These are phyloP conservation scores for Sisor rabdophorus DNA, from an alignment of 2,113 vertebrate species.

Conservation along the genomic window DNA sequence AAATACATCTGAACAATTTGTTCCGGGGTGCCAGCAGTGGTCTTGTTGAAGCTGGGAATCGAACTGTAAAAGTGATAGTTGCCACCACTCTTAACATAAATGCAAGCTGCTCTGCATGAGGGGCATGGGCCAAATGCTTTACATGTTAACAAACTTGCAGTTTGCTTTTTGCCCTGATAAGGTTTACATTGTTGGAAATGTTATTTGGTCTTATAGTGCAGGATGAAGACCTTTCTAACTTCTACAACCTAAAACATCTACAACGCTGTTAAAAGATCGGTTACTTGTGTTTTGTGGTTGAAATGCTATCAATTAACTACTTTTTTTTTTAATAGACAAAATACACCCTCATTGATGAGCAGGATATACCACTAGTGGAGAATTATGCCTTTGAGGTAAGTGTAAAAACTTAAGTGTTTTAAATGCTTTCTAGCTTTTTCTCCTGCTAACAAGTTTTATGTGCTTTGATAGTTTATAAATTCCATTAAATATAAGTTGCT, in stretches of 20 bases:
- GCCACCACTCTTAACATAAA: no score
- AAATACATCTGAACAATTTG: no score
- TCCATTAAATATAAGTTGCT: no score
- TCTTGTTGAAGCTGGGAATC: no score
- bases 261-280: neutral
- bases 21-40: no score
- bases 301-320: neutral
- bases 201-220: no score
- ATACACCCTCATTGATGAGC: constrained; percentile 94
- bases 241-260: no score
- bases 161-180: neutral
- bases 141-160: no score
- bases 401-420: neutral
- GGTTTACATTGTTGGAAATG: neutral
- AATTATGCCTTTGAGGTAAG: constrained; percentile 97
- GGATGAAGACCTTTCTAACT: no score
- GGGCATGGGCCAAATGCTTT: no score
- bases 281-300: neutral
- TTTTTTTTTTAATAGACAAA: constrained; percentile 78
- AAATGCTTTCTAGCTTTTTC: neutral
- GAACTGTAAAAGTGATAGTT: no score
- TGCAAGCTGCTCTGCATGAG: no score
- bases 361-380: constrained; percentile 96
- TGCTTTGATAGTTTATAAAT: neutral
- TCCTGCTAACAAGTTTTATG: neutral